These are phyloP conservation scores for Phyllostomus discolor DNA, from an alignment of 2,113 vertebrate species.

Conservation along the genomic window DNA sequence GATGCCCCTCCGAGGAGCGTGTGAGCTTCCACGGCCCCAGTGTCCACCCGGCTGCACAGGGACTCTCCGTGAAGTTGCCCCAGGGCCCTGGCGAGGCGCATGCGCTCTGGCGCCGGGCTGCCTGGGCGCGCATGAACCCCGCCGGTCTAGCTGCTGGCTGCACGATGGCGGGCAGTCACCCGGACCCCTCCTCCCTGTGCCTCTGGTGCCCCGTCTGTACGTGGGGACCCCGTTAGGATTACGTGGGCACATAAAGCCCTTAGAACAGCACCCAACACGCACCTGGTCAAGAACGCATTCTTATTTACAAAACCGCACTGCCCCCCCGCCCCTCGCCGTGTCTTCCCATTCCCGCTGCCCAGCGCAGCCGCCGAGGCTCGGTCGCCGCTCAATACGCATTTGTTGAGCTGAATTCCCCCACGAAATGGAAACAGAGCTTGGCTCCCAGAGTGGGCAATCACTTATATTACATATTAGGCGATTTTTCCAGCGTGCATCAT, in stretches of 20 bases:
- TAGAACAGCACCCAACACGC: background rate
- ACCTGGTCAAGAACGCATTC: background rate
- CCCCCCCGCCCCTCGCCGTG: background rate
- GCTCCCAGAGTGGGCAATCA: constrained; percentile 16
- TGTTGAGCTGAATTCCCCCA: constrained; percentile 37
- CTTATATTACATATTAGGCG: constrained; percentile 42
- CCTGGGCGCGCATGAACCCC: background rate
- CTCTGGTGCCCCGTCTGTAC: background rate
- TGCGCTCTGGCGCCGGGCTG: background rate
- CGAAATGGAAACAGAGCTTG: constrained; percentile 58
- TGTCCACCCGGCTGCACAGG: accelerated
- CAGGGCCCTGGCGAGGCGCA: too few relatives aligned
- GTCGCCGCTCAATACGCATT: constrained; percentile 43
- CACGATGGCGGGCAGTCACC: background rate
- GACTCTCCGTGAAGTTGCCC: background rate
- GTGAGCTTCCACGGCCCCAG: background rate
- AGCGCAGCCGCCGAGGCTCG: background rate
- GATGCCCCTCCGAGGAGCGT: background rate
- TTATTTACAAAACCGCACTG: background rate
- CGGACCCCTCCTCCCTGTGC: background rate
- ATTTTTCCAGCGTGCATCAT: constrained; percentile 56
- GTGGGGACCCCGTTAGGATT: background rate
- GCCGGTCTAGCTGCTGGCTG: background rate
- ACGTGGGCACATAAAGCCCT: too few relatives aligned
- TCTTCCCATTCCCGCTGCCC: background rate